phyloP scores from a whole-genome alignment of 2,888 invertebrate genomes.

The Lepidochrysops patricia region DNA sequence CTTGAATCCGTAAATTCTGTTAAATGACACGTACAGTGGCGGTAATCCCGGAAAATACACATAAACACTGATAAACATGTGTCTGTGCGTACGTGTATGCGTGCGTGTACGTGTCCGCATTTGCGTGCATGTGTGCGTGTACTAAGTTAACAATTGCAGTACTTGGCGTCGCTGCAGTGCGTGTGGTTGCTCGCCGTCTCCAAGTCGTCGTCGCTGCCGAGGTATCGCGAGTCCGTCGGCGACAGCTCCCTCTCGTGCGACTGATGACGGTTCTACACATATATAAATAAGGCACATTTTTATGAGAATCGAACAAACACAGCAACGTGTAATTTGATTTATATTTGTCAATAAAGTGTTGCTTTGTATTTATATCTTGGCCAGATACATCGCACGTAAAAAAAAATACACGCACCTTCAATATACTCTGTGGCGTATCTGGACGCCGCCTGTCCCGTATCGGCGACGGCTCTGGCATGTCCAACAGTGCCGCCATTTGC shows the following conservation, averaged over 20 bases:
- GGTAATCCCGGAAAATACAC: too few relatives aligned
- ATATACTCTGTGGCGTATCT: conserved; percentile 78
- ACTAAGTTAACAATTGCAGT: too few relatives aligned
- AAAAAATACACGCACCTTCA: conserved; percentile 63
- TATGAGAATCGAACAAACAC: too few relatives aligned
- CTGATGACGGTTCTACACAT: conserved; percentile 29
- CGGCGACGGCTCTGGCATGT: conserved; percentile 72
- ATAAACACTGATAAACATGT: too few relatives aligned
- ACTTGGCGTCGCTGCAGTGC: conserved; percentile 55
- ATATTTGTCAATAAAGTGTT: neutral
- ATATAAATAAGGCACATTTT: too few relatives aligned
- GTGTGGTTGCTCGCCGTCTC: conserved; percentile 63
- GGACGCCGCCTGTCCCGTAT: conserved; percentile 39
- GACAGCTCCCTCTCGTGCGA: conserved; percentile 34
- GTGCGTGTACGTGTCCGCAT: too few relatives aligned
- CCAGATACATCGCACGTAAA: neutral
- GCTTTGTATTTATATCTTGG: neutral
- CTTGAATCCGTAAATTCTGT: neutral
- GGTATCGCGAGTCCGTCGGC: conserved; percentile 50
- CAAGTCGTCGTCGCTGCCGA: conserved; percentile 56
- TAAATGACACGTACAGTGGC: too few relatives aligned
- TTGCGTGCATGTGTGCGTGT: too few relatives aligned
- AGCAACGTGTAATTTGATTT: too few relatives aligned
- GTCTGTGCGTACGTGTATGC: too few relatives aligned
- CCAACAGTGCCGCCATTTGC: conserved; percentile 56